Base-by-base conservation (phyloP, 1,140 invertebrate genomes). In the Bombyx mori region DNA sequence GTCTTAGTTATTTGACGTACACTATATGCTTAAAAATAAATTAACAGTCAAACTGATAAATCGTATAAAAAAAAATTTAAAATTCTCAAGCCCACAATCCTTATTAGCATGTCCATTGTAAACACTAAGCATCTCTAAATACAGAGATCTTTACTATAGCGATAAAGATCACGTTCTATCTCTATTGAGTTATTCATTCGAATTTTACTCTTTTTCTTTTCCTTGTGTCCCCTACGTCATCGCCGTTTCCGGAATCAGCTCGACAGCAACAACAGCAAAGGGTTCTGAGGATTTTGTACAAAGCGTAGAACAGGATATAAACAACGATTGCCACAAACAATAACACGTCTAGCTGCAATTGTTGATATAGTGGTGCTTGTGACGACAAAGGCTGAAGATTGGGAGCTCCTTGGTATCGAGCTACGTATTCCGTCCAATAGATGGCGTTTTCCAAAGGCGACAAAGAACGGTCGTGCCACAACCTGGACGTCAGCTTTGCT, bases 271-370 rank as follows among this genome's bases (percentile, higher is more conserved):
- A 82, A 56, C 79, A 86, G 57, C 82, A 86, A 46, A 73, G 68
- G 2, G 65, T 57, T 7, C 71, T 79, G 4, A 87, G 51, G 46
- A 87, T 72, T 70, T 83, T 86, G 45, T 64, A 75, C 1, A 77
- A 2, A 12, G 73, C 79, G 51, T 75, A 80, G 9, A 54, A 54
- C 45, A 86, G 54, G 51, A 87, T 77, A 52, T 80, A 84, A 18
- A 73, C 8, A 6, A 84, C 72, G 26, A 86, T 48, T 7, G 65
- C 77, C 7, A 86, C 59, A 66, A 89, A 88, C 5, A 82, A 73
- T 50, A 91, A 78, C 8, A 93, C 90, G 79, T 93, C 92, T 18
- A 93, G 66, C 12, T 92, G 88, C 8, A 90, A 77, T 66, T 91
- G 90, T 64, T 91, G 87, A 75, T 91, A 92, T 69, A 89, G 88